Base-by-base conservation (phyloP, 2,888 invertebrate species). In the Scaptomyza polygonia region DNA sequence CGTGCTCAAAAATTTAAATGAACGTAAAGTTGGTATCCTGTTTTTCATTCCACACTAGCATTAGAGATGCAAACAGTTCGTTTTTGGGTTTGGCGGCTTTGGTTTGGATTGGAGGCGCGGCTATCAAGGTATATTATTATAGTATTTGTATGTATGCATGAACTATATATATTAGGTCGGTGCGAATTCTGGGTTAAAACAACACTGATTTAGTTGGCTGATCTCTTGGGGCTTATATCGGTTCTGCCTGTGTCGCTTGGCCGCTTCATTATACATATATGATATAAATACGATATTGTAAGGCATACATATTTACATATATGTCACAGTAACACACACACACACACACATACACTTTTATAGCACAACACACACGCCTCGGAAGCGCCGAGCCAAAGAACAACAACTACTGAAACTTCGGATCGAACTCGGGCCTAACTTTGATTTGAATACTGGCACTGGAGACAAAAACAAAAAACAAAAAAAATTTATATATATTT, bases 141-240 rank as follows among this genome's bases (percentile, higher is more conserved):
- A 39, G n/a, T n/a, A n/a, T n/a, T n/a, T n/a, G n/a, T 36, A 3
- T 36, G 8, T 36, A 14, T 14, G 4, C 9, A 3, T 16, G 4
- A n/a, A n/a, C n/a, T n/a, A n/a, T n/a, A n/a, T n/a, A n/a, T 14
- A 42, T 68, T 16, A 58, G 65, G 42, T 75, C 52, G 64, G 43
- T 71, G 72, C 80, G 72, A 78, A 79, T 88, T 85, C 88, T 88
- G 82, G 67, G 76, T 76, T 81, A 80, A 86, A 70, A 67, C 67
- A 77, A 88, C 40, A 91, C 91, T 91, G 90, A 90, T 86, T 88
- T 84, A 83, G 79, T 79, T 79, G 72, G 71, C 71, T 62, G 77
- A 86, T 76, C 79, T 77, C 78, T 70, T 83, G 76, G 73, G 72
- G 90, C 90, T 91, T 91, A 87, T 91, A 91, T 91, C 86, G 88